Evolutionary conservation across 1,140 invertebrate genomes (phyloP), one percentile per base, ranked within the genome.

Genomic region (Hermatobates lingyangjiaoensis): DNA sequence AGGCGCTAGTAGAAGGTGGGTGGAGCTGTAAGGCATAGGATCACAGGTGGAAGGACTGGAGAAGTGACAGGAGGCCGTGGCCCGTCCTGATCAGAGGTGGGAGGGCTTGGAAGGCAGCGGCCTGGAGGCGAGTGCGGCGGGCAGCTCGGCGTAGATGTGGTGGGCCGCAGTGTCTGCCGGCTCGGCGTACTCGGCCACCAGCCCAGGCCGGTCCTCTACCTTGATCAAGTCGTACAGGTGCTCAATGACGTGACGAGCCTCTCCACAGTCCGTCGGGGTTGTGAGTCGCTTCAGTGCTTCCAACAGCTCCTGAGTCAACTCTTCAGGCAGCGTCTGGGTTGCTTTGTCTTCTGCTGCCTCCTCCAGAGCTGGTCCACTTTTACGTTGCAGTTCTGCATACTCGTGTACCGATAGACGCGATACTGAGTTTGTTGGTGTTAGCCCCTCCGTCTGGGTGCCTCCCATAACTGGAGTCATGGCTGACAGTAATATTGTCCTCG

Each of bases 151-250:
- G 62, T 85, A 85, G 25, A 83, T 64, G 64, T 83, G 80, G 64
- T 83, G 80, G 1, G 77, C 66, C 10, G 74, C 71, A 4, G 69
- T 70, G 62, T 83, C 80, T 52, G 72, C 73, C 1, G 80, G 79
- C 57, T 83, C 79, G 20, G 79, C 76, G 63, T 83, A 83, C 55
- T 83, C n/a, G n/a, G n/a, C n/a, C 80, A 54, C 75, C 73, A 1
- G 75, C 46, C 0, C 59, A 51, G 15, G 66, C 34, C 69, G 79
- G 54, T 82, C 79, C 59, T 81, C 77, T 1, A 81, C 74, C 59
- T 83, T 81, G 44, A 83, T 83, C 24, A 81, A 68, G 62, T 83
- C 81, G 57, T 85, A 85, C 2, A 85, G 64, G 54, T 81, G 77
- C 59, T 84, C 81, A 47, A 84, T 84, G 69, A 81, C 81, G 63